Evolutionary conservation across 2,888 invertebrate species (phyloP).

Genomic region (Ochropleura leucogaster): DNA sequence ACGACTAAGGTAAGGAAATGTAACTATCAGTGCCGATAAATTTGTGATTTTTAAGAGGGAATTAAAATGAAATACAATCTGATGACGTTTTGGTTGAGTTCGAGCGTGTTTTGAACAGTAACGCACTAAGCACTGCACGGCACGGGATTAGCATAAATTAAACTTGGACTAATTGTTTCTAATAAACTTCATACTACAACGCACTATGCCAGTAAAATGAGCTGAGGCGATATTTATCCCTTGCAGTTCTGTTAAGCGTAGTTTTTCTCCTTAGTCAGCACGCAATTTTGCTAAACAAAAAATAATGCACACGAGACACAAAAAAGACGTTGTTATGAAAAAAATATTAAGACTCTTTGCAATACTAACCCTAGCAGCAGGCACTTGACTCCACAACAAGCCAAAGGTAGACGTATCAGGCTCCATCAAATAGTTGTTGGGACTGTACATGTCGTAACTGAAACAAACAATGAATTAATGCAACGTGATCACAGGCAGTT

Average conservation of each 20-base stretch:
- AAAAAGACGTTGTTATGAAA: background rate
- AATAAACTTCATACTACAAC: background rate
- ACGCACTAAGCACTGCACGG: too few species aligned
- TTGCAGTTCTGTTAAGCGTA: background rate
- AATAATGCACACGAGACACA: background rate
- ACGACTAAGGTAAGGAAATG: background rate
- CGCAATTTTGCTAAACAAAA: background rate
- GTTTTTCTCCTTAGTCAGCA: background rate
- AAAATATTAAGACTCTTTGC: background rate
- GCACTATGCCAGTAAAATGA: background rate
- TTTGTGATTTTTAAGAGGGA: too few species aligned
- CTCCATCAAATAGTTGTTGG: slow-evolving; percentile 78
- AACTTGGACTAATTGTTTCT: background rate
- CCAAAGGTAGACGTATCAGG: slow-evolving; percentile 82
- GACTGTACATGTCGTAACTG: slow-evolving; percentile 83
- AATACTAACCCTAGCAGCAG: slow-evolving; percentile 82
- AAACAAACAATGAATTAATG: slow-evolving; percentile 57
- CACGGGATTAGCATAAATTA: too few species aligned
- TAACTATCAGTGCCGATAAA: background rate
- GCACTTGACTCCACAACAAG: slow-evolving; percentile 86
- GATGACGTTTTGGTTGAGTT: background rate
- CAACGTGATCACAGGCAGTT: background rate
- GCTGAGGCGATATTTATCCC: background rate
- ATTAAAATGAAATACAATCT: too few species aligned
- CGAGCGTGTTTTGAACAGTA: background rate